Evolutionary conservation across 2,113 vertebrate species (phyloP).

Genomic region (Dipodomys ordii): DNA sequence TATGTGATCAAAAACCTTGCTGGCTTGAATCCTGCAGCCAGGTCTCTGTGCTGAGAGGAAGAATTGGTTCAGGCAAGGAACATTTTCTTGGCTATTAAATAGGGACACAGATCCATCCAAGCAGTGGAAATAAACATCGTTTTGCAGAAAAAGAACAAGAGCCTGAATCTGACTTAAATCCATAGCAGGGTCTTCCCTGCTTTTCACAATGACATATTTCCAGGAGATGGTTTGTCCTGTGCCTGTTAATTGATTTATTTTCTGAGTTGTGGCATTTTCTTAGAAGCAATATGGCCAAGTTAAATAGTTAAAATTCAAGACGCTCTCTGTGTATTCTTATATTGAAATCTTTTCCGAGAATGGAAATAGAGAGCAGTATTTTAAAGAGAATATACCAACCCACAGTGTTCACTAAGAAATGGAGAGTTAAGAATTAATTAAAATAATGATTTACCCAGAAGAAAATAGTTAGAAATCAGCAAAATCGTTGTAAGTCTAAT

Average conservation of each 20-base stretch:
- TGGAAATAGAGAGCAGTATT: not conserved
- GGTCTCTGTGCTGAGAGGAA: too few relatives aligned
- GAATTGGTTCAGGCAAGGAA: too few relatives aligned
- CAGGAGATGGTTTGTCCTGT: not conserved
- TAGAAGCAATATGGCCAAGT: not conserved
- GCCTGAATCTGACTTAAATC: not conserved
- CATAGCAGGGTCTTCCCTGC: not conserved
- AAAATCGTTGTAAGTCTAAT: not conserved
- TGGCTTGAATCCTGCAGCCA: too few relatives aligned
- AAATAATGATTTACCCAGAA: not conserved
- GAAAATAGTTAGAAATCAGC: not conserved
- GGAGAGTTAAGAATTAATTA: not conserved
- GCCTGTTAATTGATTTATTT: not conserved
- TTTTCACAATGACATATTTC: not conserved
- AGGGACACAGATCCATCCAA: too few relatives aligned
- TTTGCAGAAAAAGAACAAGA: not conserved
- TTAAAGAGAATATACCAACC: too few relatives aligned
- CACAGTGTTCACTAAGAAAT: not conserved
- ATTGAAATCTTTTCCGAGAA: not conserved
- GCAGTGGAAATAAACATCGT: not conserved
- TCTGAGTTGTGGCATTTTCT: not conserved
- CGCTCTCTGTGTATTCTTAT: not conserved
- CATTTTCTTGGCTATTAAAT: too few relatives aligned
- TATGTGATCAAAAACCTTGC: too few relatives aligned
- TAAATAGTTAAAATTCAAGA: constrained; percentile 22